Evolutionary conservation across 1,140 invertebrate genomes (phyloP).

Genomic region (Drosophila equinoxialis): DNA sequence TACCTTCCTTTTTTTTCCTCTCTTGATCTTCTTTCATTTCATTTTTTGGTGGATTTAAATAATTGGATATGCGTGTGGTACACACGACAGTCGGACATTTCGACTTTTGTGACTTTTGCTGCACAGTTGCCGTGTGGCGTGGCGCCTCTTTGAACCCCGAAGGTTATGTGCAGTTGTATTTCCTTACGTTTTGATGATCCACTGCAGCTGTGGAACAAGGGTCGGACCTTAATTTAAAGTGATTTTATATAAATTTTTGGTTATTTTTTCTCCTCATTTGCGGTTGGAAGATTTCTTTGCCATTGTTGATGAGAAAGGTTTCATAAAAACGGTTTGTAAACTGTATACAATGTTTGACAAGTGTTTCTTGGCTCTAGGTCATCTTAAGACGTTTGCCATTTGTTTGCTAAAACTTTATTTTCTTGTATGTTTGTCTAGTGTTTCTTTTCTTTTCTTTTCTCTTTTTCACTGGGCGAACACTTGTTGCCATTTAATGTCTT

Average conservation of each 20-base stretch:
- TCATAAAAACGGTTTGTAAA: not conserved
- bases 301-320: conserved; percentile 8
- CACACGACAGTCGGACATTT: conserved; percentile 9
- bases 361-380: conserved; percentile 33
- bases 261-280: conserved; percentile 7
- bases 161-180: conserved; percentile 1
- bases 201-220: conserved; percentile 38
- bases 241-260: conserved; percentile 11
- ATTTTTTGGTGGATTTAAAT: conserved; percentile 69
- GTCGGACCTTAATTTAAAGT: conserved; percentile 17
- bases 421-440: conserved; percentile 19
- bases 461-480: conserved; percentile 27
- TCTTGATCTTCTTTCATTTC: conserved; percentile 12
- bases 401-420: conserved; percentile 17
- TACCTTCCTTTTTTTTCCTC: too few relatives aligned
- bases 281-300: not conserved
- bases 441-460: conserved; percentile 20
- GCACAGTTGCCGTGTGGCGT: conserved; percentile 43
- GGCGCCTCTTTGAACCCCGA: conserved; percentile 32
- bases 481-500: conserved; percentile 58
- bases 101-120: conserved; percentile 58
- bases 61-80: conserved; percentile 82
- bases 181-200: conserved; percentile 20
- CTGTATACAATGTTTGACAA: conserved; percentile 6
- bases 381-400: conserved; percentile 46